phyloP scores from a whole-genome alignment of 2,888 invertebrate species.

The Meliscaeva auricollis region DNA sequence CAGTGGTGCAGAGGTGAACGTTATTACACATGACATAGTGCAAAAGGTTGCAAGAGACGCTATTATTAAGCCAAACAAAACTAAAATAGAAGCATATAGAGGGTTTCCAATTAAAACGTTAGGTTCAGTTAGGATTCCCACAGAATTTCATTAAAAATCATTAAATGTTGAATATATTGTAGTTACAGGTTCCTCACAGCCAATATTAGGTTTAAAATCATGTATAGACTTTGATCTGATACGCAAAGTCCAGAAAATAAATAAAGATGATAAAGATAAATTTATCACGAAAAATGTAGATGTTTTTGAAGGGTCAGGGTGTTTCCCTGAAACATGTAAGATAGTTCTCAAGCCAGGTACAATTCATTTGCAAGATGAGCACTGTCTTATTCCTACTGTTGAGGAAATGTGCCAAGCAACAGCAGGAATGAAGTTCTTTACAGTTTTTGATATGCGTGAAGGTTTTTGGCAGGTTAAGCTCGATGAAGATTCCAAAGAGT shows the following conservation, averaged over 20 bases:
- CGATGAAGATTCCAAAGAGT: constrained; percentile 20
- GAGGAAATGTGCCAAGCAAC: constrained; percentile 6
- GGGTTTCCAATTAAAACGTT: constrained; percentile 35
- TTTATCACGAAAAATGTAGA: constrained; percentile 17
- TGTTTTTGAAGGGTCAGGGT: constrained; percentile 13
- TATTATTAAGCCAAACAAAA: constrained; percentile 1
- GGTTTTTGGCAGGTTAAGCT: constrained; percentile 10
- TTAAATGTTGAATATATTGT: background rate
- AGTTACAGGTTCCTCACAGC: background rate
- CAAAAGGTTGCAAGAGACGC: constrained; percentile 10
- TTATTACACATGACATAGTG: constrained; percentile 30
- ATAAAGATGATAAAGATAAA: background rate
- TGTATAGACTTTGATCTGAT: constrained; percentile 36
- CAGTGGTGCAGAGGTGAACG: constrained; percentile 34
- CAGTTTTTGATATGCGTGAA: constrained; percentile 22
- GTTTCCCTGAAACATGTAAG: constrained; percentile 26
- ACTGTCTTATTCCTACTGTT: constrained; percentile 10
- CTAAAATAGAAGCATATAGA: constrained; percentile 40
- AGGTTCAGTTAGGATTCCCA: background rate
- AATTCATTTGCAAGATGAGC: background rate
- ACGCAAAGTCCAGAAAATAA: constrained; percentile 7
- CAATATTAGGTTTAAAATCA: constrained; percentile 29
- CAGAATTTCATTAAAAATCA: background rate
- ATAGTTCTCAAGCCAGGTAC: constrained; percentile 16
- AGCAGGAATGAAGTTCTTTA: constrained; percentile 17